Evolutionary conservation across 2,888 invertebrate species (phyloP), one percentile per base, ranked within the genome.

Genomic region (Hydrotaea cyrtoneurina): DNA sequence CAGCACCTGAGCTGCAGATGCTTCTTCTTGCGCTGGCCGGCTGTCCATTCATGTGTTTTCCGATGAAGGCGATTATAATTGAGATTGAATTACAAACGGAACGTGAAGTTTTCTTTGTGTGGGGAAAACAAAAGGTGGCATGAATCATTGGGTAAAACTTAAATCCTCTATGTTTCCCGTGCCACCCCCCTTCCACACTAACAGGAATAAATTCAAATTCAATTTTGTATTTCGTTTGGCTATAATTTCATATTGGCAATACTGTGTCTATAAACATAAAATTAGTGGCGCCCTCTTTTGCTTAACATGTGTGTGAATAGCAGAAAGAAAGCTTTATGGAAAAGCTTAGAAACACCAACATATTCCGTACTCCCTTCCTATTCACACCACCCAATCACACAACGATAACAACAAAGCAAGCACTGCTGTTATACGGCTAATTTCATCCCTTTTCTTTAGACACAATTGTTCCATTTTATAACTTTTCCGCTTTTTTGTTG

Each of bases 1-100:
- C 50, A 82, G 77, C 85, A 85, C 77, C 82, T 85, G 85, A 17
- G 75, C 36, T 72, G 55, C 39, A n/a, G 69, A 39, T 69, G n/a
- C 50, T 19, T 13, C 50, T 26, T 8, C 17, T 31, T 64, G 3
- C 64, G 21, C 10, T 10, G 17, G 3, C n/a, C 23, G 26, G 10
- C 7, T 15, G 11, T 59, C 23, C 59, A 21, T 26, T 36, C n/a
- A 11, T 13, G 43, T 66, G 66, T 21, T 59, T 59, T 59, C 1
- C 2, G 2, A 46, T 69, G 46, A 59, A 26, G 23, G 2, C 69
- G 5, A 10, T 21, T 69, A 5, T 46, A 69, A 69, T 69, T 23
- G 46, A 69, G 46, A 69, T 69, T 23, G 43, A 69, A 69, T 69
- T 69, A 69, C 69, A 43, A 69, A 43, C 23, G 13, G 39, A 17